Evolutionary conservation across 2,888 invertebrate genomes (phyloP).

Genomic region (Leuctra nigra): DNA sequence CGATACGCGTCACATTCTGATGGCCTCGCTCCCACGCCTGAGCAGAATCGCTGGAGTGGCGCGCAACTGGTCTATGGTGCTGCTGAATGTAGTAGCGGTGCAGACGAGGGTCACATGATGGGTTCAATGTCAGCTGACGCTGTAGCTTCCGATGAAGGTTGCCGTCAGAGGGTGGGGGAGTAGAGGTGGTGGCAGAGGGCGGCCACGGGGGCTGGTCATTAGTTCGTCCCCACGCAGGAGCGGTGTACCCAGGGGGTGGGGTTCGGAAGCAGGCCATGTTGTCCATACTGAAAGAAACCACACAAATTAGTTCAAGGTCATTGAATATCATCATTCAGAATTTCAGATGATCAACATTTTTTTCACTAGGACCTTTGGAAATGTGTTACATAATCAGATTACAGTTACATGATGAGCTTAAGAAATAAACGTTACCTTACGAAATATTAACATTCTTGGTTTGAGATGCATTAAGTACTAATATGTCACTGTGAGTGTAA

Average conservation of each 20-base stretch:
- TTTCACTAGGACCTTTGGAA: too few species aligned
- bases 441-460: too few species aligned
- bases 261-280: conserved; percentile 18
- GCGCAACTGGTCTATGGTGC: conserved; percentile 25
- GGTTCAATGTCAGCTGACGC: conserved; percentile 76
- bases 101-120: conserved; percentile 58
- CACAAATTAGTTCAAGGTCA: too few species aligned
- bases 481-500: too few species aligned
- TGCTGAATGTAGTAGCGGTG: neutral
- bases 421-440: too few species aligned
- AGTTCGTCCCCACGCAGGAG: conserved; percentile 11
- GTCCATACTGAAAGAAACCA: conserved; percentile 1
- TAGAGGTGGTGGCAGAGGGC: conserved; percentile 29
- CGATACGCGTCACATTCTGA: conserved; percentile 59
- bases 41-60: conserved; percentile 21
- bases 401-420: too few species aligned
- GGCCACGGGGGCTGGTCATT: conserved; percentile 32
- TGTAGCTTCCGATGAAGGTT: conserved; percentile 74
- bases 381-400: too few species aligned
- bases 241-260: neutral
- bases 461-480: too few species aligned
- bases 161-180: conserved; percentile 13
- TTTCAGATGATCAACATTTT: too few species aligned
- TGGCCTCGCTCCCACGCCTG: conserved; percentile 34
- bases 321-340: too few species aligned